Conservation (phyloP, 2,797 vertebrate species). For the Acomys russatus region DNA sequence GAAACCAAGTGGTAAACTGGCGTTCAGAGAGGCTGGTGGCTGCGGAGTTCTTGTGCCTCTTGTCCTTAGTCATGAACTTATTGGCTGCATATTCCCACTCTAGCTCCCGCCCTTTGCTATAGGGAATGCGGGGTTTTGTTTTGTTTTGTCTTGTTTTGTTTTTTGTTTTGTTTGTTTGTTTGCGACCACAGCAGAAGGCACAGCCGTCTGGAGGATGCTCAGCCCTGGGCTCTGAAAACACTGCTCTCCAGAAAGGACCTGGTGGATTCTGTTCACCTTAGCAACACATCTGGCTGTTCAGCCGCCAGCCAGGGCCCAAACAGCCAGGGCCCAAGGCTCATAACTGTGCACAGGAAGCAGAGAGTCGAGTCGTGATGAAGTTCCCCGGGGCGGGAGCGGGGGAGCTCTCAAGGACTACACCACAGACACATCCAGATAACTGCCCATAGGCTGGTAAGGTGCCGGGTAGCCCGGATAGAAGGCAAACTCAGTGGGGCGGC, state of each 20-base stretch:
- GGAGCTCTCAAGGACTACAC: constrained; percentile 93
- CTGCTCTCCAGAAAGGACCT: constrained; percentile 95
- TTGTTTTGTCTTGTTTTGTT: neutral
- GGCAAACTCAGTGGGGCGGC: constrained; percentile 95
- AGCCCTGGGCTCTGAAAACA: constrained; percentile 88
- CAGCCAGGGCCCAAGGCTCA: no score
- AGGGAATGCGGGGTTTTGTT: constrained; percentile 92
- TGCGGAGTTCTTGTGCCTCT: constrained; percentile 95
- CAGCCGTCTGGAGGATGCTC: constrained; percentile 86
- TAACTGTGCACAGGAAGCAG: constrained; percentile 95
- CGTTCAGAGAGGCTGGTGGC: constrained; percentile 97
- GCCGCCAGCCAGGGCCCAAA: constrained; percentile 93
- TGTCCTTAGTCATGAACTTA: constrained; percentile 99
- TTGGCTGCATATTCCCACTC: constrained; percentile 97
- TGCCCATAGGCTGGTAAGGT: constrained; percentile 95
- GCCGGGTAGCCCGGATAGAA: constrained; percentile 96
- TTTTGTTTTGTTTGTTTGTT: constrained; percentile 91
- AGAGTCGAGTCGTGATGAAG: constrained; percentile 94
- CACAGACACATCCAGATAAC: constrained; percentile 96
- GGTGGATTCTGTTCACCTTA: constrained; percentile 95
- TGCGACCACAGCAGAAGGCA: constrained; percentile 94
- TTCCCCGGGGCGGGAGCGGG: constrained; percentile 91
- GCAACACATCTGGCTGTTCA: constrained; percentile 96
- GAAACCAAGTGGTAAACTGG: constrained; percentile 99
- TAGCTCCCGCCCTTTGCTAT: constrained; percentile 97